These are phyloP conservation scores for Drosophila nigricruria DNA, from an alignment of 2,888 invertebrate species.

Conservation along the genomic window DNA sequence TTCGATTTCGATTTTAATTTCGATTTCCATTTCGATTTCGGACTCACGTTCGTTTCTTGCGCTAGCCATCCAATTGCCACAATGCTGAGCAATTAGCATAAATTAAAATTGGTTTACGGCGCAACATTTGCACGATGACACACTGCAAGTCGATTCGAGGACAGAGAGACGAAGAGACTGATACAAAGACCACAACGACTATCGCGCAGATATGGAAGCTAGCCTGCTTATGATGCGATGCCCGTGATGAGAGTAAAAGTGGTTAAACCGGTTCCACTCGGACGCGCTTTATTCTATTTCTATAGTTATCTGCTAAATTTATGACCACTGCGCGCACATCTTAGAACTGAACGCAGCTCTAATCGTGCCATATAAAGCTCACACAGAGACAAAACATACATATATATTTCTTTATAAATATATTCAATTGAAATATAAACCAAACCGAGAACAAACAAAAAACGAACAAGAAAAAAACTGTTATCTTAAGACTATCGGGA, in stretches of 20 bases:
- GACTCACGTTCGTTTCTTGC: conserved; percentile 48
- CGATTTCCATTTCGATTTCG: conserved; percentile 29
- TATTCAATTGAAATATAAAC: not conserved
- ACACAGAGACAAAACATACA: conserved; percentile 4
- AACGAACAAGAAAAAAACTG: not conserved
- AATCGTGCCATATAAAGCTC: conserved; percentile 58
- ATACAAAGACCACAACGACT: conserved; percentile 13
- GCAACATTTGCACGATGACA: conserved; percentile 67
- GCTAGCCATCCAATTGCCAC: conserved; percentile 64
- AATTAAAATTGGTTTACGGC: conserved; percentile 81
- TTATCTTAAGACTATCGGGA: not conserved
- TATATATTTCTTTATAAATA: not conserved
- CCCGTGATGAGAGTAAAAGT: conserved; percentile 78
- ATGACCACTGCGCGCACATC: conserved; percentile 61
- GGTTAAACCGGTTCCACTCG: conserved; percentile 68
- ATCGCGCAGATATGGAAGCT: conserved; percentile 28
- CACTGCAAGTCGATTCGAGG: conserved; percentile 49
- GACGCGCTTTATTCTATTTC: conserved; percentile 68
- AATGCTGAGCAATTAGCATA: conserved; percentile 73
- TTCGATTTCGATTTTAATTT: conserved; percentile 1
- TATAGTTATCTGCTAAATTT: conserved; percentile 75
- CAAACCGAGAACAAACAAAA: not conserved
- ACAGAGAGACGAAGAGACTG: conserved; percentile 11
- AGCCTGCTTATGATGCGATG: conserved; percentile 36
- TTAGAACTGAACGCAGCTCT: conserved; percentile 63